Percentiles rank a stretch among this genome's conserved stretches.
Evolutionary conservation across 2,113 vertebrate genomes (phyloP).

Genomic region (Eolophus roseicapilla): DNA sequence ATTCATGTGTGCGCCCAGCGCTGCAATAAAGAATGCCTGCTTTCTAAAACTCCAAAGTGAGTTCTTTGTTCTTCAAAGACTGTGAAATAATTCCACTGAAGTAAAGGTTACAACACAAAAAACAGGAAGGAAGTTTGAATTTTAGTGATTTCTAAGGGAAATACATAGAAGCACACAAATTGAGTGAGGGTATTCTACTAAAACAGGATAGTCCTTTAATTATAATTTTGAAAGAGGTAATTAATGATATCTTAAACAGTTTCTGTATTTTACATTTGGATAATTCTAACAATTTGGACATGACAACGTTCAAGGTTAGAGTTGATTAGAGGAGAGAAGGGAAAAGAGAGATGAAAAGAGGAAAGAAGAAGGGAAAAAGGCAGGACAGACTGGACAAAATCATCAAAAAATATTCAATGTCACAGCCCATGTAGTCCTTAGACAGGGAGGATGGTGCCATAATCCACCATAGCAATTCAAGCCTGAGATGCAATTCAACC

Average conservation of each 20-base stretch:
- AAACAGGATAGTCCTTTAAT: neutral
- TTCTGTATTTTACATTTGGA: neutral
- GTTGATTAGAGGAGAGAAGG: neutral
- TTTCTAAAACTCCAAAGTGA: neutral
- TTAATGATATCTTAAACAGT: neutral
- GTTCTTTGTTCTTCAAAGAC: neutral
- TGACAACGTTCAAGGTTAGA: neutral
- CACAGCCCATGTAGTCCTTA: neutral
- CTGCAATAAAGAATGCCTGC: neutral
- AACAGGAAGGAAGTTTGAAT: neutral
- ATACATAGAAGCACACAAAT: neutral
- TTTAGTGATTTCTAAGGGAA: neutral
- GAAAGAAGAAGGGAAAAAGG: neutral
- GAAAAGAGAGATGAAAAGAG: neutral
- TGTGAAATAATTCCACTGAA: neutral
- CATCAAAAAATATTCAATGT: rapidly evolving
- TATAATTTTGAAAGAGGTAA: neutral
- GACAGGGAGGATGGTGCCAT: neutral
- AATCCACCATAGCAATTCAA: neutral
- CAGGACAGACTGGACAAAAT: neutral
- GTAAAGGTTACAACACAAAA: neutral
- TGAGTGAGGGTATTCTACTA: neutral
- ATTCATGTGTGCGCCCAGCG: neutral
- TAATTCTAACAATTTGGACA: neutral
- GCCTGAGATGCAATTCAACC: neutral